Percentiles rank a stretch among this genome's conserved stretches.
Conservation (phyloP, 2,888 invertebrate species). For the Mellilla xanthometata region DNA sequence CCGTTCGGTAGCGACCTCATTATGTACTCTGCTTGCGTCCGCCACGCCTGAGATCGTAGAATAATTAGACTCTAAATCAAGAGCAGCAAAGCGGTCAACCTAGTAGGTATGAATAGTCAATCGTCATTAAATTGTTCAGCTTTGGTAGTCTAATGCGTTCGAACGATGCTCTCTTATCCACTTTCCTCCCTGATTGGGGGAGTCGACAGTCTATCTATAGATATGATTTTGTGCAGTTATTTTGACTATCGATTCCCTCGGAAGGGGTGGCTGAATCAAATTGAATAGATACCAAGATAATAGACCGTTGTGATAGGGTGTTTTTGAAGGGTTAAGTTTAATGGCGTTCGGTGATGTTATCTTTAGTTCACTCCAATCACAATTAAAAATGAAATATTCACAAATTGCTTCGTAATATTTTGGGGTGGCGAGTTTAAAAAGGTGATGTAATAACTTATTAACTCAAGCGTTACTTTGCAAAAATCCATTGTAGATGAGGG, state of each 20-base stretch:
- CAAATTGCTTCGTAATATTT: no score
- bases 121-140: constrained; percentile 81
- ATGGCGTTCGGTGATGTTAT: constrained; percentile 24
- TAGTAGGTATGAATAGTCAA: constrained; percentile 81
- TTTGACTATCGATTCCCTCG: constrained; percentile 7
- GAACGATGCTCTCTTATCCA: constrained; percentile 41
- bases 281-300: constrained; percentile 6
- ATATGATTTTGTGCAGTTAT: constrained; percentile 13
- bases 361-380: constrained; percentile 19
- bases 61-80: constrained; percentile 81
- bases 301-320: constrained; percentile 11
- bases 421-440: no score
- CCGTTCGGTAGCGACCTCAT: constrained; percentile 55
- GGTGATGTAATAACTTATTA: no score
- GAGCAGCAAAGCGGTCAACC: constrained; percentile 78
- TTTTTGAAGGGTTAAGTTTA: constrained; percentile 29
- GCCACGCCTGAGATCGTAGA: constrained; percentile 74
- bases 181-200: constrained; percentile 25
- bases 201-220: background rate
- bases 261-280: constrained; percentile 4
- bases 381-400: constrained; percentile 15
- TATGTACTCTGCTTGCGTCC: constrained; percentile 68
- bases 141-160: constrained; percentile 76
- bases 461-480: no score
- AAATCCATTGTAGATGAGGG: no score